phyloP scores from a whole-genome alignment of 2,113 vertebrate genomes.

The Naja naja region DNA sequence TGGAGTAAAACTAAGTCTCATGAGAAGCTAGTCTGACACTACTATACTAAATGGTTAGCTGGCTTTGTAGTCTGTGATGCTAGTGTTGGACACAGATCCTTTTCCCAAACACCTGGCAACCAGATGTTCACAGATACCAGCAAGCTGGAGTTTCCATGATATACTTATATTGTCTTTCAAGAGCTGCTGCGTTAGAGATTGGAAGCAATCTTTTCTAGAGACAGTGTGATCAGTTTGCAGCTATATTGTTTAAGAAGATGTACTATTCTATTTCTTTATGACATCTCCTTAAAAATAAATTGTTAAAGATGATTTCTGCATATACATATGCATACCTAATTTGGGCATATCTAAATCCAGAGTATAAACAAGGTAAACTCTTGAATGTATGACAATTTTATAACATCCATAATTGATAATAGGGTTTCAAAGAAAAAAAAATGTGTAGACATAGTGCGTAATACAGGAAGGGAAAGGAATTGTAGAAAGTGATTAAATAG shows the following conservation, averaged over 20 bases:
- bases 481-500: neutral
- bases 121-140: neutral
- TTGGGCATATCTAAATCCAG: neutral
- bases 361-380: neutral
- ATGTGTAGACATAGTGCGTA: neutral
- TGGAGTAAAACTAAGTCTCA: neutral
- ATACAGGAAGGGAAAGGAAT: neutral
- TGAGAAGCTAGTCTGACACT: neutral
- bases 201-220: neutral
- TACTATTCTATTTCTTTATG: neutral
- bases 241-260: neutral
- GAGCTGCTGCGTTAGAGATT: neutral
- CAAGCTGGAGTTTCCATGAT: neutral
- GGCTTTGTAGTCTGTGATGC: neutral
- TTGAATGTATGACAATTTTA: neutral
- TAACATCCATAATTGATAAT: neutral
- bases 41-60: neutral
- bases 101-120: neutral
- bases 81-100: neutral
- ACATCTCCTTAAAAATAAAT: neutral
- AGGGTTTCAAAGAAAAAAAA: neutral
- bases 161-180: neutral
- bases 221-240: neutral
- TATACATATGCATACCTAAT: neutral
- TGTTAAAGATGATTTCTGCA: neutral